These are phyloP conservation scores for Mico argentatus DNA, from an alignment of 2,797 vertebrate species.

Conservation along the genomic window DNA sequence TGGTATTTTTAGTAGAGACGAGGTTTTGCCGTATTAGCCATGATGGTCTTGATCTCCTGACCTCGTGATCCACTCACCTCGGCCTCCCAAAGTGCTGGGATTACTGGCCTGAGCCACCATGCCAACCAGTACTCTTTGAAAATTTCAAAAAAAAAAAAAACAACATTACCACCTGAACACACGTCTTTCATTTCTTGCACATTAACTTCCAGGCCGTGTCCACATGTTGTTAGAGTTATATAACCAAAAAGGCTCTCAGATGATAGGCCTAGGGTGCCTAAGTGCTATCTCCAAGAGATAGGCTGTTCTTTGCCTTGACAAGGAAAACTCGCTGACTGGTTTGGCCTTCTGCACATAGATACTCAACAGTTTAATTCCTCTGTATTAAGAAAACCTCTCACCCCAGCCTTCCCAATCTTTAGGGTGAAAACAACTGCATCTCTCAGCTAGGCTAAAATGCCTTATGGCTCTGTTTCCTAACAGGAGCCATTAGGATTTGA, in stretches of 20 bases:
- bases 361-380: background rate
- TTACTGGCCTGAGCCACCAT: too few species aligned
- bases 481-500: background rate
- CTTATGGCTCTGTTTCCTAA: background rate
- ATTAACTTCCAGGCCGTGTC: background rate
- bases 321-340: background rate
- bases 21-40: too few species aligned
- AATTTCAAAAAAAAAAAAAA: too few species aligned
- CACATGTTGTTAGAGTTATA: background rate
- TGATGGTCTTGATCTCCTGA: too few species aligned
- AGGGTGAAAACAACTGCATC: background rate
- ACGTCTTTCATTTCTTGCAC: background rate
- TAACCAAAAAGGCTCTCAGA: background rate
- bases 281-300: background rate
- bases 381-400: background rate
- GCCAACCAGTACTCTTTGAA: too few species aligned
- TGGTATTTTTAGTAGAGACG: too few species aligned
- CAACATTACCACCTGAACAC: background rate
- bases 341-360: background rate
- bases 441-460: background rate
- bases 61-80: too few species aligned
- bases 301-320: background rate
- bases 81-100: too few species aligned
- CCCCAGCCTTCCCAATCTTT: background rate
- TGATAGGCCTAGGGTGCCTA: background rate